Evolutionary conservation across 2,797 vertebrate genomes (phyloP), one percentile per base, ranked within the genome.

Genomic region (Odontamblyopus rebecca): DNA sequence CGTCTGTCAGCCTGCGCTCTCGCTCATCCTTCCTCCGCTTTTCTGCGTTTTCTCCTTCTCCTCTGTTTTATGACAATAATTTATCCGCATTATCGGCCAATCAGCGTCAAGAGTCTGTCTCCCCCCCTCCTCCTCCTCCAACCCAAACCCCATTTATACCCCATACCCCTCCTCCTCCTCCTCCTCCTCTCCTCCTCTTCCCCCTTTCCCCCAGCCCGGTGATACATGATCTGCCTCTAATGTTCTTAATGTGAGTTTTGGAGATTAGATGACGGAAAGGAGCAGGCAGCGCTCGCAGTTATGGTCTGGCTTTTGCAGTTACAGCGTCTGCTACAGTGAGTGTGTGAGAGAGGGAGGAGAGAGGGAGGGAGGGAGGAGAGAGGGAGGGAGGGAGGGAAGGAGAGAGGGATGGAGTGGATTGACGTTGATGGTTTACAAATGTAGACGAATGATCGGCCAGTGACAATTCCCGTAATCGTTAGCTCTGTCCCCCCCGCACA

Each of bases 41-140:
- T 11, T 15, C 8, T 1, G 8, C 18, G 30, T 41, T 44, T 44
- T 13, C 11, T 44, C 66, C 68, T 59, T 41, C 32, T 35, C 75
- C 44, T 48, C 41, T 61, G 30, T 64, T 48, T 81, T 92, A 86
- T 92, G 90, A 93, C 93, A 75, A 70, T 72, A 92, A 93, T 95
- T 92, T 90, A 84, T 95, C 92, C 94, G 83, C 91, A 89, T 95
- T 95, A 94, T 91, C 93, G 94, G 92, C 85, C 82, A 92, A 93
- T 94, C 91, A 89, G 80, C 81, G 88, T 93, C 92, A 91, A 86
- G 82, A 82, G 72, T 88, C 59, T 61, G 59, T 61, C 30, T 35
- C 63, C 35, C 48, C 35, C 35, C 73, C 19, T 12, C 32, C 19
- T 30, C 61, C 26, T 29, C 74, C 57, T 70, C 74, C 32, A 15